Base-by-base conservation (phyloP, 2,797 vertebrate genomes). In the Iguana delicatissima region DNA sequence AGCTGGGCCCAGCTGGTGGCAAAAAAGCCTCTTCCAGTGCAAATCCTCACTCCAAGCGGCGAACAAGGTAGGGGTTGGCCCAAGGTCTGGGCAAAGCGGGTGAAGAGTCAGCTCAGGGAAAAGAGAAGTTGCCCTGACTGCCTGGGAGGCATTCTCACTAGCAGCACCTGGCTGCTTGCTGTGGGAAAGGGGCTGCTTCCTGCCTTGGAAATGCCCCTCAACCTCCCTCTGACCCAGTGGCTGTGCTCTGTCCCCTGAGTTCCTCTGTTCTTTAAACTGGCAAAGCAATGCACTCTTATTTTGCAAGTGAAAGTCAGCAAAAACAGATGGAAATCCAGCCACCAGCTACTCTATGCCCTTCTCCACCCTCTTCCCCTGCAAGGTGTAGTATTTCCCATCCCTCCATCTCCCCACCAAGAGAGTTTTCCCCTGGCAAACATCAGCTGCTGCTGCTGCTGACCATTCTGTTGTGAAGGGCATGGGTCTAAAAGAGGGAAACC, bases 1-100 rank as follows among this genome's bases (percentile, higher is more conserved):
- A 92, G 74, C 87, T 93, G 92, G 92, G 59, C 10, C 32, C 87
- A 86, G n/a, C 88, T 93, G 59, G 12, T 38, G 2, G 73, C 76
- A 1, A 29, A 59, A 26, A 50, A 10, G 29, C 38, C 80, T 20
- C 74, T 64, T 2, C 20, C 3, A 0, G 55, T 91, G 55, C 82
- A 84, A 12, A 20, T 81, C 52, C 59, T 32, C 52, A 26, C 77
- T 3, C 26, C 81, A 29, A 73, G 89, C 38, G 46, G 89, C 26
- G 57, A 80, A 22, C 20, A 62, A 81, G 80, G 90, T 91, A 72
- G 13, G 24, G 74, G 38, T 14, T 29, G 13, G 50, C 5, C 20
- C 24, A 14, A 38, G 24, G 1, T 32, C 26, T 32, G 4, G 46
- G 35, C 4, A 4, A 0, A 2, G n/a, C 6, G 57, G 0, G 13